Evolutionary conservation across 1,140 invertebrate genomes (phyloP).

Genomic region (Aphidius ervi): DNA sequence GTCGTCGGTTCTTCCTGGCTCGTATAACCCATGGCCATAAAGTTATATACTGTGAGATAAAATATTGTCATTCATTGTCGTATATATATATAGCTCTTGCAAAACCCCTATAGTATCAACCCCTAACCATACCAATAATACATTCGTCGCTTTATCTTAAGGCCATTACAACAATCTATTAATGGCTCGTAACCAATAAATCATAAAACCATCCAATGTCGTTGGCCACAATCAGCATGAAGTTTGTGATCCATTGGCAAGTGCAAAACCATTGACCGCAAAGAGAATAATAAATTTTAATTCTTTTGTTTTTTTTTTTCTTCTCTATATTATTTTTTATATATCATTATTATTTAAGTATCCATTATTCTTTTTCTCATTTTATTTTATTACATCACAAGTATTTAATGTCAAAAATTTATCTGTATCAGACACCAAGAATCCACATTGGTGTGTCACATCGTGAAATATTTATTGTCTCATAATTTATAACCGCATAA

Average conservation of each 20-base stretch:
- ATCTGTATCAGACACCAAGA: too few species aligned
- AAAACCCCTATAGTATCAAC: constrained; percentile 8
- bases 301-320: not conserved
- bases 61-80: constrained; percentile 38
- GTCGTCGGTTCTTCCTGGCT: constrained; percentile 51
- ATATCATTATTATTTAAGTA: not conserved
- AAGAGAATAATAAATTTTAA: too few species aligned
- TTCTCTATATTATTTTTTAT: constrained; percentile 1
- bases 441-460: too few species aligned
- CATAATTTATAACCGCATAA: too few species aligned
- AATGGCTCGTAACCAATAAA: constrained; percentile 45
- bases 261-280: not conserved
- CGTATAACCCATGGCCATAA: constrained; percentile 51
- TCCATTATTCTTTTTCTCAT: too few species aligned
- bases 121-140: constrained; percentile 20
- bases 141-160: constrained; percentile 48
- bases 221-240: too few species aligned
- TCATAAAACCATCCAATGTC: constrained; percentile 28
- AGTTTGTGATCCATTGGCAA: not conserved
- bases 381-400: too few species aligned
- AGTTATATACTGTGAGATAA: constrained; percentile 45
- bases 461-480: too few species aligned
- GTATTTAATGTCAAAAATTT: too few species aligned
- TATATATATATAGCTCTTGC: not conserved
- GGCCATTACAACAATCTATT: constrained; percentile 52